Conservation (phyloP, 1,140 invertebrate genomes). For the Papilio xuthus region DNA sequence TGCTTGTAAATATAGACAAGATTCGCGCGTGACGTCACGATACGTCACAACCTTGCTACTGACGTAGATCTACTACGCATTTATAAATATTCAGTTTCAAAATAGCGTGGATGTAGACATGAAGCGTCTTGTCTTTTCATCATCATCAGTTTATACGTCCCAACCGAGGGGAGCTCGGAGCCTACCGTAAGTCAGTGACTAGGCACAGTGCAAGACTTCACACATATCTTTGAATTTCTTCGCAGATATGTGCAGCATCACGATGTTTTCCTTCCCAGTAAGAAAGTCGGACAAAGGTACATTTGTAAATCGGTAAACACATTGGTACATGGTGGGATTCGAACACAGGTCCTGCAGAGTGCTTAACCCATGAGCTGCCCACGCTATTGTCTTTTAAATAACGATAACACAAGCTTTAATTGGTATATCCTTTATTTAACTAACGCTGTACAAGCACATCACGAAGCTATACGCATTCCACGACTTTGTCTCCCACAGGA, state of each 20-base stretch:
- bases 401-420: not conserved
- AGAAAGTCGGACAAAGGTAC: too few relatives aligned
- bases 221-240: too few relatives aligned
- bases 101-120: not conserved
- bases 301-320: too few relatives aligned
- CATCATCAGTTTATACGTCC: too few relatives aligned
- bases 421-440: not conserved
- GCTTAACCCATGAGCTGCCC: too few relatives aligned
- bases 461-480: not conserved
- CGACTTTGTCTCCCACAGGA: not conserved
- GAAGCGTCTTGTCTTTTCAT: not conserved
- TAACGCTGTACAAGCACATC: not conserved
- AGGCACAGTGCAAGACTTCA: too few relatives aligned
- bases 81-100: not conserved
- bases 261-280: too few relatives aligned
- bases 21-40: conserved; percentile 42
- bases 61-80: conserved; percentile 12
- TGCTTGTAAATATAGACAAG: conserved; percentile 34
- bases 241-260: too few relatives aligned
- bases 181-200: too few relatives aligned
- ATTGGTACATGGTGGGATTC: too few relatives aligned
- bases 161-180: too few relatives aligned
- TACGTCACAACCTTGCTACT: conserved; percentile 32
- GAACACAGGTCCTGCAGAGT: too few relatives aligned
- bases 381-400: not conserved